Percentiles rank a stretch among this genome's conserved stretches.
Conservation (phyloP, 2,888 invertebrate genomes). For the Priocnemis perturbator region DNA sequence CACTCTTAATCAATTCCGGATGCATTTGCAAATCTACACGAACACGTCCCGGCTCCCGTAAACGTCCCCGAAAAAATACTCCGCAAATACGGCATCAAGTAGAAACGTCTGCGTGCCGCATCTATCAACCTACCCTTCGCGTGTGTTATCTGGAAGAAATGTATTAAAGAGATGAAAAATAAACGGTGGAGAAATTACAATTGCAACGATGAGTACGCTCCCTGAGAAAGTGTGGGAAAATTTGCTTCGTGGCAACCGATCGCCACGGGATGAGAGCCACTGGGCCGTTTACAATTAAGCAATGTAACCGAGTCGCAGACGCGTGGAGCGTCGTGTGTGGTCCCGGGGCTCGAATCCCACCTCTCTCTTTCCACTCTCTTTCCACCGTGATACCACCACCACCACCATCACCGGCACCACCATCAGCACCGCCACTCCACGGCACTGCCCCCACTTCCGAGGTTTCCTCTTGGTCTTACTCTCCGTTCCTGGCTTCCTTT, state of each 20-base stretch:
- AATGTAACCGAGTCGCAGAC: constrained; percentile 75
- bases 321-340: constrained; percentile 75
- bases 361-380: constrained; percentile 62
- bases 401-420: constrained; percentile 8
- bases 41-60: not conserved
- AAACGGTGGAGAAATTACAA: too few relatives aligned
- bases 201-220: too few relatives aligned
- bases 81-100: too few relatives aligned
- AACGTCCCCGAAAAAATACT: too few relatives aligned
- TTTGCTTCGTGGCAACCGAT: not conserved
- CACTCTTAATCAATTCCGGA: constrained; percentile 27
- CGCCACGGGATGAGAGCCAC: constrained; percentile 63
- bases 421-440: constrained; percentile 41
- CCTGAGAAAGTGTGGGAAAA: too few relatives aligned
- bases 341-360: constrained; percentile 70
- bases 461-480: constrained; percentile 40
- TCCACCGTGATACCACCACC: constrained; percentile 29
- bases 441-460: constrained; percentile 46
- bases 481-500: constrained; percentile 33
- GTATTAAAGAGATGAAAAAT: too few relatives aligned
- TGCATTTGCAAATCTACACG: constrained; percentile 31
- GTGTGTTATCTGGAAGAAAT: too few relatives aligned
- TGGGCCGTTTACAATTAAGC: constrained; percentile 75
- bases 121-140: too few relatives aligned
- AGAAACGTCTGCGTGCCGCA: too few relatives aligned